Percentiles rank a stretch among this genome's conserved stretches.
Conservation (phyloP, 2,888 invertebrate genomes). For the Cremastinae sp. region DNA sequence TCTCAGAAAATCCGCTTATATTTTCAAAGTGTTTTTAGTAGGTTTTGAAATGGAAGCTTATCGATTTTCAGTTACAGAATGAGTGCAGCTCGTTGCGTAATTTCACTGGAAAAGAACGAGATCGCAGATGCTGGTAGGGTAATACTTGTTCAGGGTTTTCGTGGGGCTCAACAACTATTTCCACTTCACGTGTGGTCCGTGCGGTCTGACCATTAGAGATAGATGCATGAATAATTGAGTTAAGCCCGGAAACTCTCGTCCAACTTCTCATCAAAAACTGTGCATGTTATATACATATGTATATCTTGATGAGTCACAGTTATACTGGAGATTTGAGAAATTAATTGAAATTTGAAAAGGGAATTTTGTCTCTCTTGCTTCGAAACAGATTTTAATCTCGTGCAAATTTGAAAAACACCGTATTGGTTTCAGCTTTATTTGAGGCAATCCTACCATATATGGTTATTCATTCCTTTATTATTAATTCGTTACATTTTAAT, state of each 20-base stretch:
- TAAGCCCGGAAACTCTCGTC: slow-evolving; percentile 57
- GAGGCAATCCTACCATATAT: neutral
- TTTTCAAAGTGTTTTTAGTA: too few species aligned
- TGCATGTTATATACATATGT: too few species aligned
- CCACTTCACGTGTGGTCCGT: slow-evolving; percentile 67
- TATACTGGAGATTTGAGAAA: slow-evolving; percentile 61
- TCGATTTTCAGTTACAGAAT: slow-evolving; percentile 28
- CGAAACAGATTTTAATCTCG: slow-evolving; percentile 52
- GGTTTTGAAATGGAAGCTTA: neutral
- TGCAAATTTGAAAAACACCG: slow-evolving; percentile 36
- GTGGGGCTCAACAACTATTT: slow-evolving; percentile 66
- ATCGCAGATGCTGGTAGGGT: slow-evolving; percentile 43
- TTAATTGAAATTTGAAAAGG: slow-evolving; percentile 64
- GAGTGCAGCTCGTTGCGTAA: slow-evolving; percentile 8
- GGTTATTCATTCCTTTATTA: slow-evolving; percentile 7
- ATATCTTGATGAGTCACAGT: slow-evolving; percentile 8
- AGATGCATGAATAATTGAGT: slow-evolving; percentile 69
- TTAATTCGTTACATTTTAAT: too few species aligned
- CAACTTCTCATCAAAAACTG: slow-evolving; percentile 55
- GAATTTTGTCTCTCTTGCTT: slow-evolving; percentile 60
- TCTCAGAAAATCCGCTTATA: too few species aligned
- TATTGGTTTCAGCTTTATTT: neutral
- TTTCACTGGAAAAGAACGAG: slow-evolving; percentile 13
- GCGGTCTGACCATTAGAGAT: slow-evolving; percentile 65
- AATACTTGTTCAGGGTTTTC: slow-evolving; percentile 57